Base-by-base conservation (phyloP, 2,113 vertebrate species). In the Suricata suricatta region DNA sequence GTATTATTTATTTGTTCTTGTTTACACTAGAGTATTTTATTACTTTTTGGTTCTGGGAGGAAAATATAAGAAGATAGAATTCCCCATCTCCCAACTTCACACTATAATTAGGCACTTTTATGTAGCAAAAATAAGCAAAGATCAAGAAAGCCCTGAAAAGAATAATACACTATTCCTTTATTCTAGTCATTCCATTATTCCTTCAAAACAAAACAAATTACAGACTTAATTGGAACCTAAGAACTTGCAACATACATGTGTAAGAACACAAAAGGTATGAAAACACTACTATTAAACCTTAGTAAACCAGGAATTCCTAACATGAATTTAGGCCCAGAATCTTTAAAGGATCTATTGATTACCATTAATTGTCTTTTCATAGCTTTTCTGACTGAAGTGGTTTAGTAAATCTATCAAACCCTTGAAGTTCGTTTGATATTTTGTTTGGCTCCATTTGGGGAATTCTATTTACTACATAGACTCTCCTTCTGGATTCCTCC, bases 381-480 rank as follows among this genome's bases (percentile, higher is more conserved):
- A 88, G 72, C 12, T 71, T 93, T 95, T 92, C 31, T 90, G 84
- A 81, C 29, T 16, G 41, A 57, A 68, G 13, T 94, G n/a, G 6
- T 23, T 96, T 60, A 92, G 52, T 31, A 94, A 94, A 90, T 85
- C 71, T 92, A 27, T 93, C 76, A 96, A 87, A 90, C 6, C 25
- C 12, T 92, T 92, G 72, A 88, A 88, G 12, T 57, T 87, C 52
- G 84, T 47, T 71, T 76, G 64, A 4, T 9, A 38, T 90, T 87
- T 80, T 64, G 63, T 88, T 96, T 85, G 7, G 72, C 19, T 79
- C 16, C 11, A n/a, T 88, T 90, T 79, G 17, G 11, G 13, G 10
- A 85, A 93, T 91, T 92, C n/a, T 92, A 69, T 60, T 41, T 96
- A 74, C 80, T 64, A 79, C 27, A 82, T 1, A 47, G 13, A 29